A percentile compares a stretch with the other conserved stretches of the same genome.
phyloP scores from a whole-genome alignment of 2,888 invertebrate species.

The Scaptomyza parva region DNA sequence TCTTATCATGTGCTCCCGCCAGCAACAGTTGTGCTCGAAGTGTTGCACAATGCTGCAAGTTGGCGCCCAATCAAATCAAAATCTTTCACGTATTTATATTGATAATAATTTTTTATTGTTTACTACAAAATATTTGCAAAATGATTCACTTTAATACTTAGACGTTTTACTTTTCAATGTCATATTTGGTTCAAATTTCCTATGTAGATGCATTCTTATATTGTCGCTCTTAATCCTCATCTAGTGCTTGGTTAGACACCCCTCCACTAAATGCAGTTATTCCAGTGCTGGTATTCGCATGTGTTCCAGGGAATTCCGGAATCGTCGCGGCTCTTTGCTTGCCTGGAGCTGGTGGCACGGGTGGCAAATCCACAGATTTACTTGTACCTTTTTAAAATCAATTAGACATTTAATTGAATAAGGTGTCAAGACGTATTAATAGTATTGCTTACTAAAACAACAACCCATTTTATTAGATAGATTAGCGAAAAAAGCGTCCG shows the following conservation, averaged over 20 bases:
- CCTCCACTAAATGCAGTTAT: conserved; percentile 36
- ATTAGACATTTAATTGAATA: conserved; percentile 11
- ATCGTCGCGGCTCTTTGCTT: conserved; percentile 52
- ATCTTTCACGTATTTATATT: background rate
- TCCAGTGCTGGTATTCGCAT: conserved; percentile 31
- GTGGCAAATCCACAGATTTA: conserved; percentile 73
- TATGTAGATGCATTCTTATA: background rate
- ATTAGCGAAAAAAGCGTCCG: conserved; percentile 12
- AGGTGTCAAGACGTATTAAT: background rate
- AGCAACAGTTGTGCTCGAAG: conserved; percentile 6
- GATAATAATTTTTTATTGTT: conserved; percentile 4
- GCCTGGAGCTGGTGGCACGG: conserved; percentile 67
- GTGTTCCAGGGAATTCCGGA: conserved; percentile 60
- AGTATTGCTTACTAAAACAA: conserved; percentile 67
- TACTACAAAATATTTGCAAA: background rate
- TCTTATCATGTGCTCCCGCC: background rate
- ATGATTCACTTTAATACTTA: background rate
- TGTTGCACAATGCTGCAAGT: conserved; percentile 16
- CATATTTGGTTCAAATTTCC: conserved; percentile 6
- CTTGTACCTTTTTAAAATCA: conserved; percentile 59
- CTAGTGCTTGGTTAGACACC: conserved; percentile 58
- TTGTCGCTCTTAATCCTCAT: conserved; percentile 48
- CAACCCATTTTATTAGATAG: conserved; percentile 61
- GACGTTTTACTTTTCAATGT: background rate
- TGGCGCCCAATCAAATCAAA: conserved; percentile 10